Evolutionary conservation across 2,888 invertebrate species (phyloP).

Genomic region (Unio delphinus): DNA sequence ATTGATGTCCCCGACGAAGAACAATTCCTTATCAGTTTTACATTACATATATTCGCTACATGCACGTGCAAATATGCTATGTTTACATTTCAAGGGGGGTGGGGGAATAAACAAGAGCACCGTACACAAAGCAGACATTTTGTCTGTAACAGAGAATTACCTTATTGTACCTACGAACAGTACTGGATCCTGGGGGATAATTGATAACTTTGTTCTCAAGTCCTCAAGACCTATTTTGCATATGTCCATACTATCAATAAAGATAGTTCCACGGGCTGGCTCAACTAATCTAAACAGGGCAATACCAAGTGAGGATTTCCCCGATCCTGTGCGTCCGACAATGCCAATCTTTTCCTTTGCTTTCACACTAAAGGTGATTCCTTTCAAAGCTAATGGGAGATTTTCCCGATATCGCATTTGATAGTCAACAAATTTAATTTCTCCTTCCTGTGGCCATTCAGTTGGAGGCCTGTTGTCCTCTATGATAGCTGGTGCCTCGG

Average conservation of each 20-base stretch:
- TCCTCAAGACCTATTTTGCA: constrained; percentile 72
- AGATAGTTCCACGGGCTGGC: constrained; percentile 74
- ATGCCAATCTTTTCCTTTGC: constrained; percentile 77
- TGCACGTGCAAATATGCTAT: too few species aligned
- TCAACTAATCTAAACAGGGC: constrained; percentile 78
- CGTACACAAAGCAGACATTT: too few species aligned
- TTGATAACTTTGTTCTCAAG: constrained; percentile 73
- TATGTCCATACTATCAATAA: constrained; percentile 75
- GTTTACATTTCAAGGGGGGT: too few species aligned
- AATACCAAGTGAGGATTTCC: constrained; percentile 72
- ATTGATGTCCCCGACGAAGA: too few species aligned
- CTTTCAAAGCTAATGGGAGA: constrained; percentile 72
- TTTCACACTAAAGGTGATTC: constrained; percentile 75
- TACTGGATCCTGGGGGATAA: constrained; percentile 78
- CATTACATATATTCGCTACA: too few species aligned
- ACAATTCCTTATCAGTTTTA: too few species aligned
- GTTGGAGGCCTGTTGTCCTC: constrained; percentile 63
- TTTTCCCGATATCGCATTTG: constrained; percentile 61
- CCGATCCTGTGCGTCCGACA: constrained; percentile 76
- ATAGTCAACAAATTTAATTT: constrained; percentile 57
- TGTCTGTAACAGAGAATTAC: constrained; percentile 51
- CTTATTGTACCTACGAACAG: constrained; percentile 77
- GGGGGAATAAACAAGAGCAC: too few species aligned
- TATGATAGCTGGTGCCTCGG: constrained; percentile 63
- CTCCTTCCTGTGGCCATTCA: constrained; percentile 65